Percentiles rank a stretch among this genome's conserved stretches.
Conservation (phyloP, 2,113 vertebrate genomes). For the Montifringilla adamsi region DNA sequence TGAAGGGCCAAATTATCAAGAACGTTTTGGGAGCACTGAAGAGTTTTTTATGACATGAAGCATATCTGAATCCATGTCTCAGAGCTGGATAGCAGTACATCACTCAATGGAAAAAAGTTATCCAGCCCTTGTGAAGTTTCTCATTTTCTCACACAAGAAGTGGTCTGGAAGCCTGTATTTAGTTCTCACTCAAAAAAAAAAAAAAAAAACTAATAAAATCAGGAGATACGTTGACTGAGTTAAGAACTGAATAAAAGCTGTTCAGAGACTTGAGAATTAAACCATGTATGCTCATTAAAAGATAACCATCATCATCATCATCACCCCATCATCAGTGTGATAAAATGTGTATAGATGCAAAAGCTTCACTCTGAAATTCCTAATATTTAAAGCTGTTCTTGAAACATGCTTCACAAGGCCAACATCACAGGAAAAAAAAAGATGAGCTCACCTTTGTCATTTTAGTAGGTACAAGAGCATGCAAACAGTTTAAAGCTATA, state of each 20-base stretch:
- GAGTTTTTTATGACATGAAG: neutral
- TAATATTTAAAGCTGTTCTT: conserved; percentile 63
- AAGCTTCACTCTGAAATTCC: conserved; percentile 65
- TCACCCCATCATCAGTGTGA: conserved; percentile 52
- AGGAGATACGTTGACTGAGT: conserved; percentile 3
- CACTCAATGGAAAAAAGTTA: neutral
- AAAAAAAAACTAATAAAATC: neutral
- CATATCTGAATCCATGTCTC: neutral
- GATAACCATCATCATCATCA: conserved; percentile 40
- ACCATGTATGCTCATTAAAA: conserved; percentile 25
- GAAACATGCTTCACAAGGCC: conserved; percentile 73
- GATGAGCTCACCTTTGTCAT: conserved; percentile 72
- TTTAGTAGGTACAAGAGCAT: conserved; percentile 70
- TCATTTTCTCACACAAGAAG: conserved; percentile 5
- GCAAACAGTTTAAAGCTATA: conserved; percentile 76
- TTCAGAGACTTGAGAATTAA: conserved; percentile 43
- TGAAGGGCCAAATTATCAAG: conserved; percentile 11
- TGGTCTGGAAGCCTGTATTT: conserved; percentile 39
- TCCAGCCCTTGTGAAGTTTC: neutral
- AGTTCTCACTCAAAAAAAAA: conserved; percentile 50
- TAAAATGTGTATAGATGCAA: conserved; percentile 54
- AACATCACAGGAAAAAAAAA: conserved; percentile 68
- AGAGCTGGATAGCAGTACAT: neutral
- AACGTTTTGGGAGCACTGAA: neutral
- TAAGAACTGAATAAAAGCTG: conserved; percentile 58